These are phyloP conservation scores for Augochlorella aurata DNA, from an alignment of 2,888 invertebrate species.

Conservation along the genomic window DNA sequence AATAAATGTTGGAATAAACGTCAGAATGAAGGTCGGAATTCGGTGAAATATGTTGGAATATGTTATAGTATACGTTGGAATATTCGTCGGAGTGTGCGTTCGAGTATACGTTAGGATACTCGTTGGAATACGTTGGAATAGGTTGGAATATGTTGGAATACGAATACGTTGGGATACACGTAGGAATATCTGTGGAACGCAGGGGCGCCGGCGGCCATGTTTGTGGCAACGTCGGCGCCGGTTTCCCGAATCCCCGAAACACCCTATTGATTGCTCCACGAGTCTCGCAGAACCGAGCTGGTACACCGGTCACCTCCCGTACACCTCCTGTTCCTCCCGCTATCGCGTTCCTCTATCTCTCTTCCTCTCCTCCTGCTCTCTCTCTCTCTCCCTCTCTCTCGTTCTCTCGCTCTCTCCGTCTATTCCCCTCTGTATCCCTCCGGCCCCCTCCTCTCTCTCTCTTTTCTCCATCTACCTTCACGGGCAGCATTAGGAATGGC, in stretches of 20 bases:
- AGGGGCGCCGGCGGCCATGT: slow-evolving; percentile 80
- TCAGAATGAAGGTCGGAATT: too few species aligned
- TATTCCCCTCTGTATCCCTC: slow-evolving; percentile 15
- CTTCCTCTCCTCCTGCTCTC: slow-evolving; percentile 39
- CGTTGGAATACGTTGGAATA: too few species aligned
- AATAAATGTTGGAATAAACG: too few species aligned
- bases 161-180: not conserved
- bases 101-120: too few species aligned
- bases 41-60: not conserved
- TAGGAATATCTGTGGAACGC: slow-evolving; percentile 30
- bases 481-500: slow-evolving; percentile 84
- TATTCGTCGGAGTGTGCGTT: too few species aligned
- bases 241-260: slow-evolving; percentile 82
- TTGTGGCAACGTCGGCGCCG: slow-evolving; percentile 80
- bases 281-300: slow-evolving; percentile 72
- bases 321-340: slow-evolving; percentile 61
- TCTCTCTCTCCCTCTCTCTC: slow-evolving; percentile 25
- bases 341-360: slow-evolving; percentile 46
- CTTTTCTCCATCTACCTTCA: slow-evolving; percentile 73
- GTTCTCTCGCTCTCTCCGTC: slow-evolving; percentile 45
- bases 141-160: too few species aligned
- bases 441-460: slow-evolving; percentile 41
- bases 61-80: too few species aligned
- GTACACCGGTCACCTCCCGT: slow-evolving; percentile 75
- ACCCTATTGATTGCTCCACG: slow-evolving; percentile 84